Conservation (phyloP, 2,888 invertebrate genomes). For the Gnatocerus cornutus region DNA sequence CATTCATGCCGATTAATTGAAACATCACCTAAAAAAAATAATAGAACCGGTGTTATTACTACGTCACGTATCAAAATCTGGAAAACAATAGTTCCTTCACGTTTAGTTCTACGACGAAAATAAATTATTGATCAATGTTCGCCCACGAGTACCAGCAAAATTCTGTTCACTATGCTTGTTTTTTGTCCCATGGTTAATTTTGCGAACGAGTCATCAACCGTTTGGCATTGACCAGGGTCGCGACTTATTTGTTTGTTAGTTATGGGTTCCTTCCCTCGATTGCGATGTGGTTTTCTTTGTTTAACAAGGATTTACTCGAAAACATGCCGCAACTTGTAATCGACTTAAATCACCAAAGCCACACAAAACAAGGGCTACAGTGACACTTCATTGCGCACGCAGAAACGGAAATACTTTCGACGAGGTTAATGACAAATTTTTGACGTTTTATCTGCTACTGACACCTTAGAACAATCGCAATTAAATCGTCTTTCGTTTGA, state of each 20-base stretch:
- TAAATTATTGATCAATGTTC: conserved; percentile 44
- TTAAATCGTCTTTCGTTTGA: too few species aligned
- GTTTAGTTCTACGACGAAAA: conserved; percentile 17
- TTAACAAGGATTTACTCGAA: conserved; percentile 37
- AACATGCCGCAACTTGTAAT: conserved; percentile 14
- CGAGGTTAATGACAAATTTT: not conserved
- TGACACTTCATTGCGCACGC: conserved; percentile 1
- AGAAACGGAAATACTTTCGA: conserved; percentile 3
- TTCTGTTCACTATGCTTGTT: conserved; percentile 46
- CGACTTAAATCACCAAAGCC: conserved; percentile 3
- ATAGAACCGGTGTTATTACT: conserved; percentile 11
- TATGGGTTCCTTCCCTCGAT: conserved; percentile 52
- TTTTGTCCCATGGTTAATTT: conserved; percentile 55
- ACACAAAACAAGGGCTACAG: not conserved
- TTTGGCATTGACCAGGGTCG: conserved; percentile 68
- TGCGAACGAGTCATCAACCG: conserved; percentile 74
- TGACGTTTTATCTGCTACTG: too few species aligned
- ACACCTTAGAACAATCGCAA: too few species aligned
- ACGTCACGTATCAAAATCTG: conserved; percentile 13
- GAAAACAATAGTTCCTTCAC: conserved; percentile 15
- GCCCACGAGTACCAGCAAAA: conserved; percentile 39
- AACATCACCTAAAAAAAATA: not conserved
- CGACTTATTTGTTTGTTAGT: conserved; percentile 57
- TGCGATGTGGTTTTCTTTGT: conserved; percentile 55
- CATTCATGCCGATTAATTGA: too few species aligned